Evolutionary conservation across 2,888 invertebrate species (phyloP), one percentile per base, ranked within the genome.

Genomic region (Elysia crispata): DNA sequence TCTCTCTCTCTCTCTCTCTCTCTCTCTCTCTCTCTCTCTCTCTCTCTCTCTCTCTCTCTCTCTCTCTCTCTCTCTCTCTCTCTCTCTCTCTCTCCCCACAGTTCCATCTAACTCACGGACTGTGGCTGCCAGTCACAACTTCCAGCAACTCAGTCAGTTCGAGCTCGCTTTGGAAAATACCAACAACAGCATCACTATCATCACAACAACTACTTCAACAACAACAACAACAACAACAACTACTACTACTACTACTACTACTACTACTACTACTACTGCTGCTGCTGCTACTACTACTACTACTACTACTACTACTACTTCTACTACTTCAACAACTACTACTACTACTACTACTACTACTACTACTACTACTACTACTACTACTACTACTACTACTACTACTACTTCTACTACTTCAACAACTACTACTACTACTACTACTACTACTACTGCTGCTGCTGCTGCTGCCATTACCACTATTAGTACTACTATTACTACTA

Each of bases 21-120:
- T 41, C 41, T 41, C 41, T 41, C 41, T 41, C 72, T 72, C 54
- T 72, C 72, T 72, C 49, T 49, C 50, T 5, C n/a, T 8, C 50
- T 72, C 31, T 20, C 23, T 28, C 13, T 23, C 50, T 49, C 50
- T 23, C 28, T 33, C n/a, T 72, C 41, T 72, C 72, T 41, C 50
- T 41, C 72, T 72, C 49, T 41, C 72, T 72, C 49, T 41, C 72
- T 72, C 49, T 72, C 72, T 41, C 49, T 72, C 33, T 70, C 15
- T 70, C 70, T 70, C 41, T 70, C 8, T 33, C 70, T 70, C 70
- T 70, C n/a, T n/a, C n/a, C n/a, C n/a, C n/a, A n/a, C n/a, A n/a
- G n/a, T n/a, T n/a, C n/a, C n/a, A n/a, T n/a, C n/a, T n/a, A n/a
- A n/a, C n/a, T n/a, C n/a, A n/a, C n/a, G n/a, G n/a, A n/a, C n/a